These are phyloP conservation scores for Drosophila bocqueti DNA, from an alignment of 1,140 invertebrate genomes.

Conservation along the genomic window DNA sequence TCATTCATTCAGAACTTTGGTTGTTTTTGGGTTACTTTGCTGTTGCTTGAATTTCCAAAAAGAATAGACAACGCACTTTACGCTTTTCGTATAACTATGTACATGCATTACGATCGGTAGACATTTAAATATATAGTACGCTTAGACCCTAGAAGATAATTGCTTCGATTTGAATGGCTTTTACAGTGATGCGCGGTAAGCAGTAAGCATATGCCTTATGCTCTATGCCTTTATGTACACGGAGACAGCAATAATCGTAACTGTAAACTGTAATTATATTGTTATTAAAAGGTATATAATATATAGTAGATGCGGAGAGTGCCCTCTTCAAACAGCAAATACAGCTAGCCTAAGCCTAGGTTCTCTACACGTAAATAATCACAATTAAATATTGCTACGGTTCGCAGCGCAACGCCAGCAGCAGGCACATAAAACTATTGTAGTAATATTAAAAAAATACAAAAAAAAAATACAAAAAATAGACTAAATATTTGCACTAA, in stretches of 20 bases:
- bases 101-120: slow-evolving; percentile 72
- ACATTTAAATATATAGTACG: slow-evolving; percentile 58
- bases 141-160: slow-evolving; percentile 51
- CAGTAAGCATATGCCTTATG: slow-evolving; percentile 6
- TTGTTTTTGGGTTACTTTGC: slow-evolving; percentile 20
- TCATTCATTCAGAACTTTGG: slow-evolving; percentile 54
- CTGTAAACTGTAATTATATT: background rate
- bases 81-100: slow-evolving; percentile 60
- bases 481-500: slow-evolving; percentile 34
- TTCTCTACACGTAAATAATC: slow-evolving; percentile 67
- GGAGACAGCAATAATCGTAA: slow-evolving; percentile 12
- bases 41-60: slow-evolving; percentile 45
- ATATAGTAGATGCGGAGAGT: background rate
- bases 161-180: slow-evolving; percentile 48
- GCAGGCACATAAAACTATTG: slow-evolving; percentile 67
- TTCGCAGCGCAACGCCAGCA: slow-evolving; percentile 56
- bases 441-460: slow-evolving; percentile 19
- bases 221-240: slow-evolving; percentile 37
- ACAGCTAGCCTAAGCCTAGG: slow-evolving; percentile 14
- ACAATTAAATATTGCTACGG: slow-evolving; percentile 79
- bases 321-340: slow-evolving; percentile 13
- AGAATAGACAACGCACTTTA: slow-evolving; percentile 24
- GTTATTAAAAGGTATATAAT: slow-evolving; percentile 7
- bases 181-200: slow-evolving; percentile 5
- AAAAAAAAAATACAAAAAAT: slow-evolving; percentile 32